phyloP scores from a whole-genome alignment of 2,888 invertebrate genomes.

The Chrysolina americana region DNA sequence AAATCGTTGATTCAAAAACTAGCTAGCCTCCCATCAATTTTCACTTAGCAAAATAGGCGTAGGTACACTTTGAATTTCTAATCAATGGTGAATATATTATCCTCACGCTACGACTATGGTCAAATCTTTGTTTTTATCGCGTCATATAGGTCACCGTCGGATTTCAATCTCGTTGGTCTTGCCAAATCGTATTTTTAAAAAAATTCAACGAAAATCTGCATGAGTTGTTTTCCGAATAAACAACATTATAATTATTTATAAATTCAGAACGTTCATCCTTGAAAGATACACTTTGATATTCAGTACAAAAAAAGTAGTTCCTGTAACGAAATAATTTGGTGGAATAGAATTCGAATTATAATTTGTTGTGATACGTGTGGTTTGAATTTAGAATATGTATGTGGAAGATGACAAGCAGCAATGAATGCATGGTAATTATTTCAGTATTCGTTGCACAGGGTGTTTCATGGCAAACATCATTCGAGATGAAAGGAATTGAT shows the following conservation, averaged over 20 bases:
- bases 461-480: neutral
- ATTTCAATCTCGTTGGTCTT: constrained; percentile 20
- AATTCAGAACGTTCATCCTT: constrained; percentile 33
- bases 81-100: neutral
- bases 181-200: constrained; percentile 36
- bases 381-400: constrained; percentile 10
- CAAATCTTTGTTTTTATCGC: constrained; percentile 8
- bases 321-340: constrained; percentile 22
- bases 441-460: constrained; percentile 19
- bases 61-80: neutral
- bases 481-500: neutral
- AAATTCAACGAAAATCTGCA: constrained; percentile 31
- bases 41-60: neutral
- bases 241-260: constrained; percentile 38
- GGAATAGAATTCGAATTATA: constrained; percentile 18
- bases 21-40: neutral
- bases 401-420: too few species aligned
- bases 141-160: constrained; percentile 17
- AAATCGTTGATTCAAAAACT: neutral
- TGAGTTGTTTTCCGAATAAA: constrained; percentile 34
- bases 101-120: constrained; percentile 4
- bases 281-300: constrained; percentile 25
- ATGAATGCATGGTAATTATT: neutral
- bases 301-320: constrained; percentile 29
- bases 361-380: constrained; percentile 14